phyloP scores from a whole-genome alignment of 2,113 vertebrate genomes.

The Narcine bancroftii region DNA sequence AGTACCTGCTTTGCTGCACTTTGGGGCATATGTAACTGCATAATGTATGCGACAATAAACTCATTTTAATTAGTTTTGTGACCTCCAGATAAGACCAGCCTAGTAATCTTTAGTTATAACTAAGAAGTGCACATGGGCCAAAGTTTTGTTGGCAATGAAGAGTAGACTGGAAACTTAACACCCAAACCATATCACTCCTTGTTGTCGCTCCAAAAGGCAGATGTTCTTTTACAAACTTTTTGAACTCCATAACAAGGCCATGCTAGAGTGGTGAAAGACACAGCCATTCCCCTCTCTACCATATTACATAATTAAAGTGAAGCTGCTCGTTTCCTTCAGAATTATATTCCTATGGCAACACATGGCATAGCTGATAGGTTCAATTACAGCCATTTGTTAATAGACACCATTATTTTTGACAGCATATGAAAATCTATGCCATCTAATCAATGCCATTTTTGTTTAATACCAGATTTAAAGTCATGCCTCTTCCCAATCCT shows the following conservation, averaged over 20 bases:
- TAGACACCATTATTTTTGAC: background rate
- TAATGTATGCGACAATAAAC: too few relatives aligned
- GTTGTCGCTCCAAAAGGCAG: background rate
- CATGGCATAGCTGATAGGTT: background rate
- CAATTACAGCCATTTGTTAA: background rate
- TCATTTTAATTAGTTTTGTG: background rate
- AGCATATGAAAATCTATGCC: conserved; percentile 12
- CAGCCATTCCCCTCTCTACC: background rate
- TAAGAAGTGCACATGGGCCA: background rate
- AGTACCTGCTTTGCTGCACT: too few relatives aligned
- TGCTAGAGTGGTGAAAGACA: too few relatives aligned
- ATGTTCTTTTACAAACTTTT: background rate
- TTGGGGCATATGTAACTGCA: too few relatives aligned
- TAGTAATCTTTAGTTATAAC: background rate
- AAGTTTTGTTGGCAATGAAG: background rate
- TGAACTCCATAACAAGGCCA: background rate
- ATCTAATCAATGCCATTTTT: background rate
- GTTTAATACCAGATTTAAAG: conserved; percentile 11
- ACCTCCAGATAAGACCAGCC: background rate
- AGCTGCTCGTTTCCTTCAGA: background rate
- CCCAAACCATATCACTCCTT: background rate
- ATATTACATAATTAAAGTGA: background rate
- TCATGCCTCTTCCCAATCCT: conserved; percentile 23
- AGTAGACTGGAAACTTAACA: background rate
- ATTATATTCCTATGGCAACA: background rate